Conservation (phyloP, 2,113 vertebrate genomes). For the Xiphias gladius region DNA sequence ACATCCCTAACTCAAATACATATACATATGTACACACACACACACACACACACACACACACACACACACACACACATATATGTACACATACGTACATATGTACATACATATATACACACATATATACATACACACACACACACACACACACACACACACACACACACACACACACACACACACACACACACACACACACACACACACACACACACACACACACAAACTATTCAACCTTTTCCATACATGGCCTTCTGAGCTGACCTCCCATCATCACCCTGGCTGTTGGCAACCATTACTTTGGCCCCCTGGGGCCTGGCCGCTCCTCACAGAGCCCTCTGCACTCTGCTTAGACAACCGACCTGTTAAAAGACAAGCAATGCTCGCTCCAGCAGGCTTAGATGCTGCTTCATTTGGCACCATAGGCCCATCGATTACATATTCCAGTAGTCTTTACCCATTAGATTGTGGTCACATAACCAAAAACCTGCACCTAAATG, state of each 20-base stretch:
- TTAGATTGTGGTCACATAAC: conserved; percentile 12
- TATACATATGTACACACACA: background rate
- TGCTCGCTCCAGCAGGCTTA: conserved; percentile 4
- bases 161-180: background rate
- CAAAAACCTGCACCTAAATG: background rate
- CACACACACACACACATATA: background rate
- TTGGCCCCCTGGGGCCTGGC: conserved; percentile 69
- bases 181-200: conserved; percentile 1
- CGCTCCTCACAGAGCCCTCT: conserved; percentile 40
- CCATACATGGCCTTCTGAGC: conserved; percentile 31
- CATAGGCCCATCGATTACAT: conserved; percentile 26
- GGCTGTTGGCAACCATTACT: conserved; percentile 77
- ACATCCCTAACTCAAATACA: conserved; percentile 7
- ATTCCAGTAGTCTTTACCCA: conserved; percentile 23
- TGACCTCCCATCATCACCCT: conserved; percentile 79
- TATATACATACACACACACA: background rate
- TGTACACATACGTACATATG: no score
- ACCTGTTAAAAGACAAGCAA: conserved; percentile 51
- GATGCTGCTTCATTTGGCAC: conserved; percentile 41
- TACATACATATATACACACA: background rate
- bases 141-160: conserved; percentile 1
- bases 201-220: background rate
- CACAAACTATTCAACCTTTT: conserved; percentile 24
- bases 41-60: background rate
- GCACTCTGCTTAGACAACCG: conserved; percentile 51